Conservation (phyloP, 2,888 invertebrate genomes). For the Chydorus sphaericus region DNA sequence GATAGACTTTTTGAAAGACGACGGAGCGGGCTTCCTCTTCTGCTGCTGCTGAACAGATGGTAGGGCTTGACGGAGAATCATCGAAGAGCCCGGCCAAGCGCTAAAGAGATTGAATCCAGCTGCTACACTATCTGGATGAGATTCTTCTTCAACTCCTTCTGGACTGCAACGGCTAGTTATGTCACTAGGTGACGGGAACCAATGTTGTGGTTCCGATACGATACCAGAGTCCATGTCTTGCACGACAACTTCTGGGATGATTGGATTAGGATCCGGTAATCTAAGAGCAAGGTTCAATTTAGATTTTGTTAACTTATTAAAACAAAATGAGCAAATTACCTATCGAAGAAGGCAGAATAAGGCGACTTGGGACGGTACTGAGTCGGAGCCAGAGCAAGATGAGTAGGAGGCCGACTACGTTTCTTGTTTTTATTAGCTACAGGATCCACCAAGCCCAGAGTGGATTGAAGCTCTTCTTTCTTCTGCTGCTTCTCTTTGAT, state of each 20-base stretch:
- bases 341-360: slow-evolving; percentile 5
- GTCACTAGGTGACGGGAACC: not conserved
- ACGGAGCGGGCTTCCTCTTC: too few relatives aligned
- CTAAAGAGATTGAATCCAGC: slow-evolving; percentile 3
- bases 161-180: not conserved
- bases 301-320: not conserved
- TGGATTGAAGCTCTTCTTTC: not conserved
- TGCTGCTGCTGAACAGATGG: not conserved
- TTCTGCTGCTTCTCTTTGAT: not conserved
- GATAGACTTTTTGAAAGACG: not conserved
- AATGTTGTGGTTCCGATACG: not conserved
- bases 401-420: not conserved
- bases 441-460: not conserved
- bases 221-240: not conserved
- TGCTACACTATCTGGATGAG: not conserved
- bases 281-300: not conserved
- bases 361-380: slow-evolving; percentile 7
- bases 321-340: not conserved
- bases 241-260: not conserved
- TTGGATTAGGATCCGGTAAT: not conserved
- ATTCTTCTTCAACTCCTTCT: not conserved
- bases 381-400: not conserved
- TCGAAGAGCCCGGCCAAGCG: slow-evolving; percentile 9
- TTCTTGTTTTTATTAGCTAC: not conserved
- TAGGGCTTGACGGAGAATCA: slow-evolving; percentile 3